phyloP scores from a whole-genome alignment of 1,140 invertebrate species.

The Aporrectodea caliginosa region DNA sequence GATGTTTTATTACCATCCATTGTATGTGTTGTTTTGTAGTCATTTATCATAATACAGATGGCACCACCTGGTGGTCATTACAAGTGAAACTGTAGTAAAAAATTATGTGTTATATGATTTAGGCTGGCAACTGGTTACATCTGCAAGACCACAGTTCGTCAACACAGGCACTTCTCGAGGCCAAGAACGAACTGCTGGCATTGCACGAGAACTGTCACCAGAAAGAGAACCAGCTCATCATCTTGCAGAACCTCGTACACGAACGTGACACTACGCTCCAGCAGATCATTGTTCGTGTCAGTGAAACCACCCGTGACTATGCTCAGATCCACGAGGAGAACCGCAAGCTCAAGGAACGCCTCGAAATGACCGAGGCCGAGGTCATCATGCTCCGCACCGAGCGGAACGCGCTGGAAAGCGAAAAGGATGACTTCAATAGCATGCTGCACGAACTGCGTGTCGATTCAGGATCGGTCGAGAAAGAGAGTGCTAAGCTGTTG shows the following conservation, averaged over 20 bases:
- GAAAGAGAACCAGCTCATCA: constrained; percentile 27
- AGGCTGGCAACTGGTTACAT: constrained; percentile 33
- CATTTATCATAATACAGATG: too few species aligned
- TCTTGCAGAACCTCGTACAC: constrained; percentile 18
- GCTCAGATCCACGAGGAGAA: constrained; percentile 8
- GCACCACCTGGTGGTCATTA: too few species aligned
- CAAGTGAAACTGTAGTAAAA: too few species aligned
- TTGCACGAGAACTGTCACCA: constrained; percentile 24
- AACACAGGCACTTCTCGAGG: constrained; percentile 31
- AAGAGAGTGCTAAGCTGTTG: not conserved
- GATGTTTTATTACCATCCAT: too few species aligned
- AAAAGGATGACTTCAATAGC: constrained; percentile 12
- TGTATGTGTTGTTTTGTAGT: too few species aligned
- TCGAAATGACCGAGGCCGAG: not conserved
- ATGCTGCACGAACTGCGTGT: not conserved
- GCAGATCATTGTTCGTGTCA: constrained; percentile 10
- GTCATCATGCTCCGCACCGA: not conserved
- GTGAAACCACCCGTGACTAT: constrained; percentile 5
- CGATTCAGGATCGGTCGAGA: not conserved
- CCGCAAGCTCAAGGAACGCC: not conserved
- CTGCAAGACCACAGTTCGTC: constrained; percentile 26
- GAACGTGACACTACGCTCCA: constrained; percentile 23
- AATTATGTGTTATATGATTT: too few species aligned
- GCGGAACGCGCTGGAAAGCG: not conserved
- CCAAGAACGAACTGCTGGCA: constrained; percentile 34